Base-by-base conservation (phyloP, 2,113 vertebrate genomes). In the Agapornis roseicollis region DNA sequence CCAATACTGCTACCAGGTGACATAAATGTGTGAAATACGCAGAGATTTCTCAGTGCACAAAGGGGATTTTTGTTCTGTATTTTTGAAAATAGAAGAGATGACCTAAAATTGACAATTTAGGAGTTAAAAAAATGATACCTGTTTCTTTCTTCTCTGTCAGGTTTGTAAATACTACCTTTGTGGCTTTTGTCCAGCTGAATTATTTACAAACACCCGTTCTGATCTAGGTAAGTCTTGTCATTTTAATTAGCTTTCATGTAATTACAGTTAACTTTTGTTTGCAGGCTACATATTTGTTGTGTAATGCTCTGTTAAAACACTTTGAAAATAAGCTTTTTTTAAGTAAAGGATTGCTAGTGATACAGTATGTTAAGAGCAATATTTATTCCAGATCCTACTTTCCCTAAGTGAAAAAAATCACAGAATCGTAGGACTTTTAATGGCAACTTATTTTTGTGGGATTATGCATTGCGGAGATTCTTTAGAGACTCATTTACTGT, bases 111-210 rank as follows among this genome's bases (percentile, higher is more conserved):
- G 20, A 16, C 9, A 53, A 3, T 80, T 91, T 7, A 7, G 11
- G 25, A 69, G 29, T 9, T 63, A 73, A 82, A 86, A 82, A 95
- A 94, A 27, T 92, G 13, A 81, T 92, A 41, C 60, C 47, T 95
- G 29, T 93, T 55, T 97, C 58, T 92, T 91, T 88, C 84, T 73
- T 71, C 29, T 79, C 41, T 31, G 29, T 31, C 94, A 99, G 99
- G 99, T 99, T 56, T 99, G 99, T 97, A 99, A 99, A 94, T 99
- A 99, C 89, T 99, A 99, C 95, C 98, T 99, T 86, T 99, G 99
- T 98, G 99, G 99, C 58, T 99, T 99, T 97, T 99, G 99, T 91
- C 99, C 99, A 63, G 99, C 99, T 61, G 99, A 99, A 93, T 97
- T 99, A 65, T 99, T 99, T 95, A 99, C 99, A 80, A 99, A 99